Evolutionary conservation across 2,888 invertebrate genomes (phyloP).

Genomic region (Ochlodes sylvanus): DNA sequence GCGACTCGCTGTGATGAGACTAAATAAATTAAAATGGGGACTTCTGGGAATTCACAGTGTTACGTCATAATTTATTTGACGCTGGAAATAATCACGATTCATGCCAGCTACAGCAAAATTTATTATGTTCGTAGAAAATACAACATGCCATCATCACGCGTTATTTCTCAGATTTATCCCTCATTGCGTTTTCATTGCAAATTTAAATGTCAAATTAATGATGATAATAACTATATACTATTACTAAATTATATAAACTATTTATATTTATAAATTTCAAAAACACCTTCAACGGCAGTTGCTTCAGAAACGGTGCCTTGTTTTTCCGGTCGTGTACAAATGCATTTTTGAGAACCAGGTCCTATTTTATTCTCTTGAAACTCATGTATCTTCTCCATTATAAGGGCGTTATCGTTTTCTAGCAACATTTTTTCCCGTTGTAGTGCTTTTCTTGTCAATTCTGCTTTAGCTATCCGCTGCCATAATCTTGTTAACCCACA

Average conservation of each 20-base stretch:
- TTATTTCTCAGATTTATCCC: not conserved
- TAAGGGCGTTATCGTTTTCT: conserved; percentile 64
- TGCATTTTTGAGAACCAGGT: conserved; percentile 56
- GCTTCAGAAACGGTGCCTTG: conserved; percentile 49
- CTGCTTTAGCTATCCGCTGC: conserved; percentile 74
- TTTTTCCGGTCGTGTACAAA: conserved; percentile 50
- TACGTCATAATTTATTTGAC: conserved; percentile 29
- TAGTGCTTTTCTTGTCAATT: conserved; percentile 68
- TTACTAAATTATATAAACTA: not conserved
- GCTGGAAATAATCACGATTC: conserved; percentile 18
- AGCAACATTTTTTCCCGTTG: conserved; percentile 67
- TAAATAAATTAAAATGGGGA: conserved; percentile 46
- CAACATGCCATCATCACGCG: conserved; percentile 1
- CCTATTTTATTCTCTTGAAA: conserved; percentile 51
- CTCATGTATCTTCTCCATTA: conserved; percentile 55
- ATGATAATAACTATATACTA: not conserved
- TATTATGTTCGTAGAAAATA: conserved; percentile 10
- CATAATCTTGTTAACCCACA: conserved; percentile 70
- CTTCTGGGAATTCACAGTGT: conserved; percentile 33
- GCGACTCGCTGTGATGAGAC: conserved; percentile 50
- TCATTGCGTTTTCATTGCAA: conserved; percentile 9
- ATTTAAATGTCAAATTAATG: conserved; percentile 6
- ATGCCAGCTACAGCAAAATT: conserved; percentile 16
- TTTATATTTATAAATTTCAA: conserved; percentile 59
- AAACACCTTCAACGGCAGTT: conserved; percentile 61